These are phyloP conservation scores for Apodemia mormo DNA, from an alignment of 2,888 invertebrate genomes.

Conservation along the genomic window DNA sequence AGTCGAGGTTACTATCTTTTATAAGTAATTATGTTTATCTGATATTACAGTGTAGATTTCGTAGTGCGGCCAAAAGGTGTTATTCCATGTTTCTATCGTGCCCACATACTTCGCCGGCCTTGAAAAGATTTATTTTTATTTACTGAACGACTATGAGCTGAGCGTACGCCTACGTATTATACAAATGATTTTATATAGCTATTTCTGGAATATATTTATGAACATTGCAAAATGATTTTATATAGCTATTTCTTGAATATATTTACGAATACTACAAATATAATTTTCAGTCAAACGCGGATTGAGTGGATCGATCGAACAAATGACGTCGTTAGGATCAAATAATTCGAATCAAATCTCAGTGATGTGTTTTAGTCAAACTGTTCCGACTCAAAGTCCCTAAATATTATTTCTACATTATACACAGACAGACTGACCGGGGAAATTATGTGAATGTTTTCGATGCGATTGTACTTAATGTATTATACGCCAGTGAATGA, in stretches of 20 bases:
- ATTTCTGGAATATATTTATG: too few species aligned
- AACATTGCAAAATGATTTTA: too few species aligned
- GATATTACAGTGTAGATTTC: neutral
- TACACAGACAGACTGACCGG: slow-evolving; percentile 13
- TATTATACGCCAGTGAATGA: slow-evolving; percentile 48
- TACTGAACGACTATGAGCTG: slow-evolving; percentile 1
- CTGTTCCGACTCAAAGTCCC: neutral
- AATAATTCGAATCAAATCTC: neutral
- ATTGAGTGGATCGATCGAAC: too few species aligned
- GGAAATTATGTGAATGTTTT: slow-evolving; percentile 18
- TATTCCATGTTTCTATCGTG: neutral
- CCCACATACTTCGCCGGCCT: slow-evolving; percentile 1
- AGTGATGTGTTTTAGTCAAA: neutral
- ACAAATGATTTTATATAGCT: neutral
- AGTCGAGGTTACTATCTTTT: neutral
- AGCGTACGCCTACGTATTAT: neutral
- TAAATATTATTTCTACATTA: neutral
- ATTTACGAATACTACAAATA: too few species aligned
- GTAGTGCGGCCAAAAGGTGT: neutral
- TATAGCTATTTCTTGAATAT: too few species aligned
- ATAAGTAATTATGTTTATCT: neutral
- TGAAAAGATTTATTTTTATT: neutral
- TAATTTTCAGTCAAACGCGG: too few species aligned
- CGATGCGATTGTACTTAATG: slow-evolving; percentile 49
- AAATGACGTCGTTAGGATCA: too few species aligned